phyloP scores from a whole-genome alignment of 1,140 invertebrate genomes.

The Hycleus phaleratus region DNA sequence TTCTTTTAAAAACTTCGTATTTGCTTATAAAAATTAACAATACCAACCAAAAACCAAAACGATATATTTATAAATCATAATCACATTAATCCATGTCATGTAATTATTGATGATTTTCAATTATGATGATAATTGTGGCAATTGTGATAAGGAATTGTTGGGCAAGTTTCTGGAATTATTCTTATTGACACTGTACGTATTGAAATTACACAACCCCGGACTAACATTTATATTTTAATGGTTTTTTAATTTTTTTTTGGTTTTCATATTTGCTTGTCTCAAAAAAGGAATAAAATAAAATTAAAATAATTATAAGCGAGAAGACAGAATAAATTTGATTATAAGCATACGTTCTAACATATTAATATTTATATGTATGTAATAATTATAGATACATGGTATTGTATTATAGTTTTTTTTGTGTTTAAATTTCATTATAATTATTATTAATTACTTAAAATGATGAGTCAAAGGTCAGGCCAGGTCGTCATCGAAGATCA shows the following conservation, averaged over 20 bases:
- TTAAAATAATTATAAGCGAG: slow-evolving; percentile 16
- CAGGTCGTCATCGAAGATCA: slow-evolving; percentile 37
- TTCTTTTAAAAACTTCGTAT: too few relatives aligned
- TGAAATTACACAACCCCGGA: slow-evolving; percentile 30
- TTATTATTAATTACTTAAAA: slow-evolving; percentile 13
- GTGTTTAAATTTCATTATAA: slow-evolving; percentile 11
- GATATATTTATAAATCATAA: slow-evolving; percentile 17
- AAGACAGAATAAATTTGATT: slow-evolving; percentile 31
- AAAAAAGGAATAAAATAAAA: slow-evolving; percentile 21
- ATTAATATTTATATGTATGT: slow-evolving; percentile 28
- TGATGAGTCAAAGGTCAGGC: slow-evolving; percentile 35
- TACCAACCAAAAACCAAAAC: slow-evolving; percentile 23
- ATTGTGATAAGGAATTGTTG: slow-evolving; percentile 13
- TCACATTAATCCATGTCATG: slow-evolving; percentile 32
- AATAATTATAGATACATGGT: slow-evolving; percentile 34
- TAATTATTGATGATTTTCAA: slow-evolving; percentile 6
- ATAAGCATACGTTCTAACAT: slow-evolving; percentile 29
- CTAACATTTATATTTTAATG: slow-evolving; percentile 29
- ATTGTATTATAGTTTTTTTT: slow-evolving; percentile 19
- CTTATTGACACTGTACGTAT: slow-evolving; percentile 24
- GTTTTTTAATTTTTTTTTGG: slow-evolving; percentile 27
- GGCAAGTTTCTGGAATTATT: neutral
- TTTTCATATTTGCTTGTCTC: slow-evolving; percentile 29
- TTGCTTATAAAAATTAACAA: slow-evolving; percentile 11
- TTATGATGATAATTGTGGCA: too few relatives aligned